phyloP scores from a whole-genome alignment of 1,140 invertebrate genomes.

The Papilio dardanus region DNA sequence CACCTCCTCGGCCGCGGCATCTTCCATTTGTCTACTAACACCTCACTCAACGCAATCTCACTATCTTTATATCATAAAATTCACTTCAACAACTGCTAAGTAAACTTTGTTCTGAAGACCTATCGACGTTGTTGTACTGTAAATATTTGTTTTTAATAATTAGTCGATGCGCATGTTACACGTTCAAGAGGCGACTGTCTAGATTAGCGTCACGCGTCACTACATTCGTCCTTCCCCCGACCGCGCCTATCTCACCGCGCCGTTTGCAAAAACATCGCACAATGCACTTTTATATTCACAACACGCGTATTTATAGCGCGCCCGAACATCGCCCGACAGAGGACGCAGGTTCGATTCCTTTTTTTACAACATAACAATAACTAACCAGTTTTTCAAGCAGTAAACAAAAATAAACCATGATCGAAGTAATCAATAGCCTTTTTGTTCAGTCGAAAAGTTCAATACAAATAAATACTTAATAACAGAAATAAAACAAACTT shows the following conservation, averaged over 20 bases:
- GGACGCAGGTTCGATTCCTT: not conserved
- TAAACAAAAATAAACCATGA: not conserved
- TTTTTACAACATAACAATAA: not conserved
- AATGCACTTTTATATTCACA: not conserved
- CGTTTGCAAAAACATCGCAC: slow-evolving; percentile 1
- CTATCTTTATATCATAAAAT: not conserved
- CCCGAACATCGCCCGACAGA: not conserved
- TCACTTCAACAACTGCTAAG: not conserved
- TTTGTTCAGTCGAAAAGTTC: not conserved
- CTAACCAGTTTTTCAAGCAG: not conserved
- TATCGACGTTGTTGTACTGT: not conserved
- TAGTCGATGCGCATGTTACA: not conserved
- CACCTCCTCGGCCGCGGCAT: slow-evolving; percentile 47
- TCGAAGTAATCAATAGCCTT: too few species aligned
- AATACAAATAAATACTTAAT: not conserved
- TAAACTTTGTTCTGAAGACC: not conserved
- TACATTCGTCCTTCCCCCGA: slow-evolving; percentile 15
- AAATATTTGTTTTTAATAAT: not conserved
- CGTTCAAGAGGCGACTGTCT: not conserved
- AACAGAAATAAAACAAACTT: not conserved
- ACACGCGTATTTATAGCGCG: not conserved
- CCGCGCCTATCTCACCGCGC: not conserved
- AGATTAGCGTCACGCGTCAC: slow-evolving; percentile 6
- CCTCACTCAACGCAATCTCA: not conserved
- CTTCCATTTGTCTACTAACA: slow-evolving; percentile 7